Evolutionary conservation across 2,113 vertebrate genomes (phyloP).

Genomic region (crab-eating macaque (Macaca fascicularis)): DNA sequence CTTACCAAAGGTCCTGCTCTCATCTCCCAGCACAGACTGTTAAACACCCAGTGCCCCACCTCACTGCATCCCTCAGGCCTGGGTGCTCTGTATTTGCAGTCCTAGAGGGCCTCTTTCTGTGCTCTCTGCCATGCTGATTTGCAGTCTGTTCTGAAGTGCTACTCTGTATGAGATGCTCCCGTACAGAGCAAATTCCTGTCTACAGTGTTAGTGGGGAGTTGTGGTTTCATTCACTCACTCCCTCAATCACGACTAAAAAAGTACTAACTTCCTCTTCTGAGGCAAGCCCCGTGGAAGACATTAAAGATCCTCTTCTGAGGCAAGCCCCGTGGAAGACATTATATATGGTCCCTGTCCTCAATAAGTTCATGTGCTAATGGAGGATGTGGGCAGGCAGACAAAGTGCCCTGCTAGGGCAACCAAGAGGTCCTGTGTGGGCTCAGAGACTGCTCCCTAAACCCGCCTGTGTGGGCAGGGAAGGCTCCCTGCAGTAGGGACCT

Average conservation of each 20-base stretch:
- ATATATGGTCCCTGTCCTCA: not conserved
- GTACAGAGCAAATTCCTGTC: not conserved
- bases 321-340: not conserved
- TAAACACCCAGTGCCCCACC: rapidly evolving
- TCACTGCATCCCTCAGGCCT: not conserved
- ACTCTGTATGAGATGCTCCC: not conserved
- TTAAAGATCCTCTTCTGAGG: not conserved
- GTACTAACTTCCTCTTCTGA: not conserved
- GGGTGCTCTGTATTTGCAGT: not conserved
- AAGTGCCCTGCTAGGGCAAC: not conserved
- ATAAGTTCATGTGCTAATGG: not conserved
- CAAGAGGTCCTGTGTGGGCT: too few relatives aligned
- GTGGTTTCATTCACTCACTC: not conserved
- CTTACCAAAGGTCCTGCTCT: not conserved
- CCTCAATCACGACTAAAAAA: not conserved
- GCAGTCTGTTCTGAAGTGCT: not conserved
- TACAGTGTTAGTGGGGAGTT: not conserved
- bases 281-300: not conserved
- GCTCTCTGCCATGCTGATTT: not conserved
- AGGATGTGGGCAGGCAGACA: not conserved
- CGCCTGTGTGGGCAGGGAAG: not conserved
- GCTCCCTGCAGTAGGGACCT: not conserved
- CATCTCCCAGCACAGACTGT: not conserved
- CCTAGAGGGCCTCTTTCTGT: not conserved
- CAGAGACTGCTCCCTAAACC: not conserved